Conservation (phyloP, 2,113 vertebrate genomes). For the Delphinus delphis region DNA sequence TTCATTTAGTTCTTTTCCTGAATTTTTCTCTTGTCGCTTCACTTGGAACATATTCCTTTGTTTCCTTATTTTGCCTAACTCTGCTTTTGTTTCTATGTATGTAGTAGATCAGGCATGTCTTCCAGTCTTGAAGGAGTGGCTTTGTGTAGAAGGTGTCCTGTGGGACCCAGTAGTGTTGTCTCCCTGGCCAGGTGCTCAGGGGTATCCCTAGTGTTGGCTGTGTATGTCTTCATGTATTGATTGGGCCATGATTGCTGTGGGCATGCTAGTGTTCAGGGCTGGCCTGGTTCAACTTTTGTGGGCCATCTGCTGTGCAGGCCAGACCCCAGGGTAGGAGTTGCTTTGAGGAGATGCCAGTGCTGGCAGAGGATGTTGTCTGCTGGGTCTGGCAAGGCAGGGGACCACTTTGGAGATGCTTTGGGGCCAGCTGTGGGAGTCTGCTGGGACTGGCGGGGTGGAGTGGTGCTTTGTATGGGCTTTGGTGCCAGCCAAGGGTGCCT, state of each 20-base stretch:
- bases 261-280: neutral
- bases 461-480: neutral
- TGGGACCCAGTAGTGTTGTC: too few relatives aligned
- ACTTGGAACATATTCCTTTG: neutral
- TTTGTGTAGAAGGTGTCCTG: neutral
- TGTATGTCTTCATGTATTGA: neutral
- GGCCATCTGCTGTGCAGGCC: neutral
- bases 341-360: neutral
- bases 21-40: neutral
- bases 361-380: neutral
- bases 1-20: neutral
- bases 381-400: neutral
- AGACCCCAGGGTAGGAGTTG: neutral
- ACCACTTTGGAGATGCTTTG: neutral
- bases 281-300: too few relatives aligned
- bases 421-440: neutral
- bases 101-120: neutral
- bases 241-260: neutral
- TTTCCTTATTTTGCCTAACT: neutral
- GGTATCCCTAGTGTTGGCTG: neutral
- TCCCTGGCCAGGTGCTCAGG: neutral
- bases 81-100: neutral
- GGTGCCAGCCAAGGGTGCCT: neutral
- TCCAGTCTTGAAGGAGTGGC: neutral
- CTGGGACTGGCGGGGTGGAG: neutral